Evolutionary conservation across 2,797 vertebrate genomes (phyloP), one percentile per base, ranked within the genome.

Genomic region (Naso thynnoides): DNA sequence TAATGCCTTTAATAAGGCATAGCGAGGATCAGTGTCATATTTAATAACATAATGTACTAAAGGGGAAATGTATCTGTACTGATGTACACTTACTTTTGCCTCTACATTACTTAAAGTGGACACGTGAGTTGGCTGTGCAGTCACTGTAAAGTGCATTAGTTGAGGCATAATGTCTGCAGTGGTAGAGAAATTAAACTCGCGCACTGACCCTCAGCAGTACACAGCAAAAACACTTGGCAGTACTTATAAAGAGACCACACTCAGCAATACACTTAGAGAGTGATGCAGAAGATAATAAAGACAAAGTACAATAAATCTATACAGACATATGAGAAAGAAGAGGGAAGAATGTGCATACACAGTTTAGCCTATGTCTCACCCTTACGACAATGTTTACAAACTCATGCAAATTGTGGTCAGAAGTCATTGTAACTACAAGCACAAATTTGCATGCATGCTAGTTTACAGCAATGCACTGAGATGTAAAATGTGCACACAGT

Each of bases 331-430:
- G 31, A 31, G 14, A 19, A 56, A 61, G 6, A 44, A 39, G 39
- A 69, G 31, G 7, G 16, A 23, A n/a, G 23, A 42, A 33, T 19
- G 23, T 50, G 1, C 1, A 5, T 4, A 29, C n/a, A 52, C 50
- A 47, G 67, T 62, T 58, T 3, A 50, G 54, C 47, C 49, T n/a
- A n/a, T n/a, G n/a, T n/a, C 42, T 67, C 36, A 53, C 27, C 14
- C 26, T 52, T 42, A 21, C 15, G 50, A 64, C 24, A 33, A 3
- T 55, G 36, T 82, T 63, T 76, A 26, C 50, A 72, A 70, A 75
- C 6, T 50, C 15, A 57, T 72, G 18, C 18, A 59, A 70, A 65
- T 50, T 23, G n/a, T 54, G 31, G 31, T 13, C 1, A n/a, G 21
- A 52, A 9, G 18, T 76, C 15, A 6, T 60, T 69, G 62, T 55